Base-by-base conservation (phyloP, 2,797 vertebrate species). In the Capromys pilorides region DNA sequence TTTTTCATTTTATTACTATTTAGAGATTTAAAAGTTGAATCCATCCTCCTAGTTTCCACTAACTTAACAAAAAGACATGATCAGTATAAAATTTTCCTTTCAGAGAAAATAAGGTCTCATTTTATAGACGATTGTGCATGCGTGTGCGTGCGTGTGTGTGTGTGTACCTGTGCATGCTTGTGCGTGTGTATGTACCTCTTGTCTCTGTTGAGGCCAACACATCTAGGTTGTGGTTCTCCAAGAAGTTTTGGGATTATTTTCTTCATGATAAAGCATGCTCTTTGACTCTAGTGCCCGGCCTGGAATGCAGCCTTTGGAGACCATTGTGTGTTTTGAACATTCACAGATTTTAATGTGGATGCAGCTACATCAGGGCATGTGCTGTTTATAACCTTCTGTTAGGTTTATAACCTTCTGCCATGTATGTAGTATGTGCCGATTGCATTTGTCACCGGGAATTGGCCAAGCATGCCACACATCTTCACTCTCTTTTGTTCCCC, bases 91-190 rank as follows among this genome's bases (percentile, higher is more conserved):
- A 45, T 95, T 91, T 86, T 95, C 88, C 88, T 94, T 95, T 73
- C 64, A 96, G 86, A 88, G 91, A 92, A 97, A 97, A 96, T 83
- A 96, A 97, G 89, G 64, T 94, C 95, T 71, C 83, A 95, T 73
- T 96, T 95, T 95, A 82, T 94, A 86, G n/a, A 94, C 85, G 96
- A 8, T 94, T 8, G 84, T 97, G 86, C n/a, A 94, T 97, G 94
- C 82, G 33, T 95, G 61, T 61, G 91, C 96, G 22, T 77, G 96
- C 59, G 4, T 81, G 16, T 62, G 24, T 57, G 51, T 96, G 93
- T 82, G 41, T 88, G n/a, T 12, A 4, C 9, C 49, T 51, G 49
- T 51, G 14, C 41, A 13, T 57, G 51, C 95, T 92, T 82, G 41
- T 90, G 18, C 24, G 21, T 71, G 96, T 77, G 6, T 41, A 2